Percentiles rank a stretch among this genome's conserved stretches.
These are phyloP conservation scores for Saguinus midas DNA, from an alignment of 2,113 vertebrate genomes.

Conservation along the genomic window DNA sequence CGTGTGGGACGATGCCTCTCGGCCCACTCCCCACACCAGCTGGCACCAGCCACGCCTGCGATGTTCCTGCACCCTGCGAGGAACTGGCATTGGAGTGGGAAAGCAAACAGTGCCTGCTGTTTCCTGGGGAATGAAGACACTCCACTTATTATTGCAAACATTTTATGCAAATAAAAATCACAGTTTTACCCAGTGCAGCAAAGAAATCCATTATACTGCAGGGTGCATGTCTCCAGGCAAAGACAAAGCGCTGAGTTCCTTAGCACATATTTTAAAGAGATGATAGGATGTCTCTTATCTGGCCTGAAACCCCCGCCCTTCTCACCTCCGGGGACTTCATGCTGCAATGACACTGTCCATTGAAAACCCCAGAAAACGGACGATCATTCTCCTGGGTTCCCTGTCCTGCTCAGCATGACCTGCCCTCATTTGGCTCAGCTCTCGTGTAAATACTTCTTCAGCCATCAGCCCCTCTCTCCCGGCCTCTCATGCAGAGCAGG, in stretches of 20 bases:
- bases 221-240: background rate
- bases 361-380: background rate
- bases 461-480: background rate
- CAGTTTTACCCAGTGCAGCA: background rate
- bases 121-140: background rate
- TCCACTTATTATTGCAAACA: background rate
- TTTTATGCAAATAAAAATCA: background rate
- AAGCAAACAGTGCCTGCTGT: background rate
- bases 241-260: background rate
- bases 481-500: background rate
- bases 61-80: too few species aligned
- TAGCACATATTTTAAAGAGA: background rate
- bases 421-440: background rate
- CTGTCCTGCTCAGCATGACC: background rate
- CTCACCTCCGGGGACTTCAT: background rate
- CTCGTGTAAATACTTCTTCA: background rate
- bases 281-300: background rate
- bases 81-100: background rate
- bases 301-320: background rate
- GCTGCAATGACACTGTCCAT: background rate
- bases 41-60: background rate
- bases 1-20: background rate
- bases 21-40: too few species aligned
- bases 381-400: background rate
- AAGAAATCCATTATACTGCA: background rate